These are phyloP conservation scores for Lacanobia wlatinum DNA, from an alignment of 2,888 invertebrate genomes.

Conservation along the genomic window DNA sequence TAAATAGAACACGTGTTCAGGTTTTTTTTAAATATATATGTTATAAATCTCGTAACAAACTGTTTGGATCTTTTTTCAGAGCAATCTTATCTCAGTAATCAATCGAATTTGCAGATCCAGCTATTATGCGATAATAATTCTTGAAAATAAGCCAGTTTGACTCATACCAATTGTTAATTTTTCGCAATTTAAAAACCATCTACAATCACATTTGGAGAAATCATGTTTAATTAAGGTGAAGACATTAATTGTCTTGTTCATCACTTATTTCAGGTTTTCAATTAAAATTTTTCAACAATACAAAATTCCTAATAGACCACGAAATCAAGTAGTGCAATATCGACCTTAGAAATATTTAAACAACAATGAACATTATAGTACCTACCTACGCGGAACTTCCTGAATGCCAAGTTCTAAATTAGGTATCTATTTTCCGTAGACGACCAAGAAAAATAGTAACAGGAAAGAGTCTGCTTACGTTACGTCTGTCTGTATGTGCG, in stretches of 20 bases:
- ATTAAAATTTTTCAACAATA: background rate
- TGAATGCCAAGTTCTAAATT: constrained; percentile 37
- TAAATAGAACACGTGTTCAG: constrained; percentile 10
- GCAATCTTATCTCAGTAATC: too few species aligned
- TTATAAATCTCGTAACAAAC: constrained; percentile 1
- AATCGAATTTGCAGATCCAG: background rate
- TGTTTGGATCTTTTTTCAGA: background rate
- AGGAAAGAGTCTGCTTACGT: constrained; percentile 6
- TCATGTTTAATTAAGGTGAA: background rate
- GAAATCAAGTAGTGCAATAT: constrained; percentile 15
- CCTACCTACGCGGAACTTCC: constrained; percentile 50
- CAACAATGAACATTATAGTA: constrained; percentile 41
- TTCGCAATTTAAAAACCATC: background rate
- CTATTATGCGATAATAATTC: background rate
- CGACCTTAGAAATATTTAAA: constrained; percentile 32
- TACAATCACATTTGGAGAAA: background rate
- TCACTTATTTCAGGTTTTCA: background rate
- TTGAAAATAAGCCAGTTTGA: background rate
- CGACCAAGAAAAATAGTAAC: constrained; percentile 3
- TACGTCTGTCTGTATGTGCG: constrained; percentile 23
- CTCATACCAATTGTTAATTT: background rate
- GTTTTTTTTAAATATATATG: background rate
- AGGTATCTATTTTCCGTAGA: constrained; percentile 17
- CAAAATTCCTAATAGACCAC: constrained; percentile 6
- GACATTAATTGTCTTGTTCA: background rate